Percentiles rank a stretch among this genome's conserved stretches.
Evolutionary conservation across 2,888 invertebrate species (phyloP).

Genomic region (Agriopis marginaria): DNA sequence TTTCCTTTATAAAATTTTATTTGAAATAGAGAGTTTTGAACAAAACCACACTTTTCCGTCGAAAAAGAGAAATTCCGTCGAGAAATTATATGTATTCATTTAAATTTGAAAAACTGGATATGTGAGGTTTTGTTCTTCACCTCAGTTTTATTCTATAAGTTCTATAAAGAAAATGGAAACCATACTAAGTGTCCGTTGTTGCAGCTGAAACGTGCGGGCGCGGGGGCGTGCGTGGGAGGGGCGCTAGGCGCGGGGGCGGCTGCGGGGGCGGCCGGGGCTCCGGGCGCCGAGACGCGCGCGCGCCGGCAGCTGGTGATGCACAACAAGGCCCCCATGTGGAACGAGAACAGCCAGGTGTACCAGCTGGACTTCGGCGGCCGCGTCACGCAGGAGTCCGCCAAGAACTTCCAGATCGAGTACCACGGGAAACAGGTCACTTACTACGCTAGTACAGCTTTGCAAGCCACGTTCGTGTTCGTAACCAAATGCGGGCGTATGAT

Average conservation of each 20-base stretch:
- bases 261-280: slow-evolving; percentile 48
- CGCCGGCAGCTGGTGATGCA: slow-evolving; percentile 96
- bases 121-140: too few relatives aligned
- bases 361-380: slow-evolving; percentile 99
- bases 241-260: slow-evolving; percentile 31
- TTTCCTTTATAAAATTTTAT: too few relatives aligned
- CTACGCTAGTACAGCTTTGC: background rate
- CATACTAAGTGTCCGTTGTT: background rate
- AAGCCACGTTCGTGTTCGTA: background rate
- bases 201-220: slow-evolving; percentile 89
- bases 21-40: too few relatives aligned
- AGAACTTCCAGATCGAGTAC: slow-evolving; percentile 99
- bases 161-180: too few relatives aligned
- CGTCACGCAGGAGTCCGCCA: slow-evolving; percentile 99
- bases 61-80: too few relatives aligned
- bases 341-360: slow-evolving; percentile 99
- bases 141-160: too few relatives aligned
- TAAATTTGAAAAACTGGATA: too few relatives aligned
- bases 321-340: slow-evolving; percentile 99
- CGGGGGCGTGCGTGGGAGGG: slow-evolving; percentile 46
- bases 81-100: too few relatives aligned
- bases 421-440: slow-evolving; percentile 94
- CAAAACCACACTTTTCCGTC: too few relatives aligned
- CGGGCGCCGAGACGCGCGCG: slow-evolving; percentile 38
- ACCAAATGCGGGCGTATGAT: too few relatives aligned